These are phyloP conservation scores for Leucophenga varia DNA, from an alignment of 1,140 invertebrate genomes.

Conservation along the genomic window DNA sequence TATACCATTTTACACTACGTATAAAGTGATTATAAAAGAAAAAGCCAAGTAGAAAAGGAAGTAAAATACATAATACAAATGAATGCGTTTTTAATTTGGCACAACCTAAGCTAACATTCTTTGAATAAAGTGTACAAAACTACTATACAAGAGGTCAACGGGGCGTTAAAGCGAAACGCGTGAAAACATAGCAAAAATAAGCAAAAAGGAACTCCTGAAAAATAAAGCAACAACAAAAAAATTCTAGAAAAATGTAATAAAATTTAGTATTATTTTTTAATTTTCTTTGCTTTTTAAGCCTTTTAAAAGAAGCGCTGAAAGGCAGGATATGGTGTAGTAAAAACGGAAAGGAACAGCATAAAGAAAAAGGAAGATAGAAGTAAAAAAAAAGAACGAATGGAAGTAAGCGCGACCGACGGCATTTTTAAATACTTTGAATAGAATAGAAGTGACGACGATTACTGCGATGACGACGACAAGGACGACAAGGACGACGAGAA, in stretches of 20 bases:
- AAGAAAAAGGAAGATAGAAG: too few species aligned
- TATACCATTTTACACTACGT: too few species aligned
- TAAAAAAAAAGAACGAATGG: too few species aligned
- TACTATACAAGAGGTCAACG: background rate
- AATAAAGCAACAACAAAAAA: background rate
- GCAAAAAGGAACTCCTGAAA: background rate
- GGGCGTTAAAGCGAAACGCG: constrained; percentile 16
- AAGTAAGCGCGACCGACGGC: too few species aligned
- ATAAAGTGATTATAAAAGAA: constrained; percentile 16
- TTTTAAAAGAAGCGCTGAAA: too few species aligned
- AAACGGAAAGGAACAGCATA: too few species aligned
- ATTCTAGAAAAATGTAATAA: background rate
- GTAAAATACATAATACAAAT: constrained; percentile 21
- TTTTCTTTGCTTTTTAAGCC: constrained; percentile 22
- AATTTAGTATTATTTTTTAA: constrained; percentile 30
- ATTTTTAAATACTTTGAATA: too few species aligned
- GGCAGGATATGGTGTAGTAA: too few species aligned
- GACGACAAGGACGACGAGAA: too few species aligned
- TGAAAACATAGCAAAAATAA: constrained; percentile 21
- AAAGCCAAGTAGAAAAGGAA: background rate
- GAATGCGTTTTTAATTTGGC: constrained; percentile 52
- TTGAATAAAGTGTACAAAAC: constrained; percentile 13
- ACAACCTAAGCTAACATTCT: constrained; percentile 34
- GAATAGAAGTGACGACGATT: too few species aligned
- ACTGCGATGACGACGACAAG: too few species aligned